Percentiles rank a stretch among this genome's conserved stretches.
These are phyloP conservation scores for Phenganax subtilis DNA, from an alignment of 92 coral and sea anemone species.

Conservation along the genomic window DNA sequence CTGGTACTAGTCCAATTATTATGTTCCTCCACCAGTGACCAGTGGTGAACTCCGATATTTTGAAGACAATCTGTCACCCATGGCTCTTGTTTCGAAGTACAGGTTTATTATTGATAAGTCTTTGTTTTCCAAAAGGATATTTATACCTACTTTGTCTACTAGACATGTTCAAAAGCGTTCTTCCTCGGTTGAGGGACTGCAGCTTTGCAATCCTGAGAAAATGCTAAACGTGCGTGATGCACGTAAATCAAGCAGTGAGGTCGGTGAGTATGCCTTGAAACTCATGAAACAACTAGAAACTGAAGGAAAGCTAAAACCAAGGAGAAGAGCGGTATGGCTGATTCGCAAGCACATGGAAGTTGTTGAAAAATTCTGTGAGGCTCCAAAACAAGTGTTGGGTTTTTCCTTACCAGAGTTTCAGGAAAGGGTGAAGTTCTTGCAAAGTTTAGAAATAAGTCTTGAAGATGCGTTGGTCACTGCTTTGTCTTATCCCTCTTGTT, in stretches of 20 bases:
- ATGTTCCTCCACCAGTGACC: not conserved
- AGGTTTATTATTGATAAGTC: not conserved
- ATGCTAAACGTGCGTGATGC: not conserved
- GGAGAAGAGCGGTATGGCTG: slow-evolving; percentile 43
- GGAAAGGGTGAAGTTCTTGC: slow-evolving; percentile 58
- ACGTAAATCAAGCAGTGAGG: not conserved
- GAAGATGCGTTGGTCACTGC: slow-evolving; percentile 75
- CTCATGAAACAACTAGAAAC: slow-evolving; percentile 32
- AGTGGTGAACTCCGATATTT: not conserved
- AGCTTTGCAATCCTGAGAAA: not conserved
- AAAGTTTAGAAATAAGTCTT: slow-evolving; percentile 55
- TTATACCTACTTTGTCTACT: not conserved
- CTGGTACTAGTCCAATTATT: not conserved
- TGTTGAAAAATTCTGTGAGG: slow-evolving; percentile 49
- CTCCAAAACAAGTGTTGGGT: slow-evolving; percentile 67
- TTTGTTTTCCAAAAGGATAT: not conserved
- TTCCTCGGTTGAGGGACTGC: not conserved
- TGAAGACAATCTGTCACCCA: not conserved
- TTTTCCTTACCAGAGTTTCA: slow-evolving; percentile 54
- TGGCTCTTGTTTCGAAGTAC: slow-evolving; percentile 9
- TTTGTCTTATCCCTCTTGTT: slow-evolving; percentile 68
- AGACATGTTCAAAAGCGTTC: not conserved
- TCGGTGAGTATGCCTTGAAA: slow-evolving; percentile 34
- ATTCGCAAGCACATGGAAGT: slow-evolving; percentile 44
- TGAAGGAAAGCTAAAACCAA: slow-evolving; percentile 37